Base-by-base conservation (phyloP, 2,797 vertebrate genomes). In the Alauda arvensis region DNA sequence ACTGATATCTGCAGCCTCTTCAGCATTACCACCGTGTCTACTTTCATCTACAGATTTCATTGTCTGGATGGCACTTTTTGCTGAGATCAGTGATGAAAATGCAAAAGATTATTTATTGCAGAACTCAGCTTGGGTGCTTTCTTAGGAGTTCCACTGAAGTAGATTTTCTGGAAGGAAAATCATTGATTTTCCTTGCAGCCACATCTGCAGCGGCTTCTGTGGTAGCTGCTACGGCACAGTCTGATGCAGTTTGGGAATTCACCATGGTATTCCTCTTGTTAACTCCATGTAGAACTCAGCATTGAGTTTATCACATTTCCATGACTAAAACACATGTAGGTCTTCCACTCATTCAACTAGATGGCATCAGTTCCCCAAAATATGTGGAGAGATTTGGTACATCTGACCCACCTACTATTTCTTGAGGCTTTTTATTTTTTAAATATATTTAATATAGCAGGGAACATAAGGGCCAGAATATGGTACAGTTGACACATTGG, bases 131-230 rank as follows among this genome's bases (percentile, higher is more conserved):
- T 2, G 0, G 12, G 11, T 63, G 3, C 31, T 78, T 76, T 33
- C 68, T 45, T 34, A 28, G 49, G 28, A 59, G 5, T 34, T 57
- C 8, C 33, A 19, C 17, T 0, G 0, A 12, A 8, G 6, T 46
- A 21, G 23, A 25, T 76, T n/a, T 67, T 12, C 55, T 42, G 28
- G 14, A 7, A 7, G 20, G 9, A 52, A 78, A 66, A 24, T 14
- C 52, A 46, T 8, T 61, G 18, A 3, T 83, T 68, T 72, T 57
- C 46, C 24, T 72, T 57, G 24, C 9, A 14, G 16, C 12, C 3
- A 0, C 17, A 21, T 49, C 7, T 77, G 24, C 33, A 28, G 46
- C 48, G 42, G 49, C 17, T 16, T 69, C 31, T 20, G 4, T 45
- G 17, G 3, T n/a, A 57, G n/a, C 17, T 69, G 8, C 40, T 28